Evolutionary conservation across 2,113 vertebrate genomes (phyloP), one percentile per base, ranked within the genome.

Genomic region (Asarcornis scutulata): DNA sequence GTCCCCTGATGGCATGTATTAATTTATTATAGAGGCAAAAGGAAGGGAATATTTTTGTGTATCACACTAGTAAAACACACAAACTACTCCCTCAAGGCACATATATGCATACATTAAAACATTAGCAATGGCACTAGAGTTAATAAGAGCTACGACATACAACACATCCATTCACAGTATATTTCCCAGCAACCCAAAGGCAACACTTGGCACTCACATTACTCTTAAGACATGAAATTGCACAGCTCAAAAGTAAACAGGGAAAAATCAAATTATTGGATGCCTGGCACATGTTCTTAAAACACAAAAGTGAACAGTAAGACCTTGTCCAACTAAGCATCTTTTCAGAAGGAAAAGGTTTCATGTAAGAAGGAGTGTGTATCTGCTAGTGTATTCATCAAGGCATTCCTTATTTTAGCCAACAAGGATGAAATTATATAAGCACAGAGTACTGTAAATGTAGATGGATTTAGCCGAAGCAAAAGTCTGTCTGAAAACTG

Each of bases 11-110:
- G 97, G 88, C 85, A 91, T 95, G 95, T 97, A 97, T 98, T 98
- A 98, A 98, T 98, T 97, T 95, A 98, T 97, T 97, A 97, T 86
- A 55, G 72, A 98, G 42, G 90, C 73, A 96, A 97, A 96, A 94
- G 94, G 96, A 97, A 97, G 73, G 77, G 91, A 96, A 94, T 88
- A 88, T 95, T 97, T 96, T 96, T 96, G 96, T 96, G 88, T 97
- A 96, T 95, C 88, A 91, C 2, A 2, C 96, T 95, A 95, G 94
- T 97, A 98, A 98, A 97, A 95, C 95, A 97, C 92, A 97, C 85
- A 95, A 97, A 97, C 93, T 96, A 81, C 91, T 97, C 97, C 96
- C 97, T 88, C 52, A 94, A 93, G 96, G 86, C 92, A 96, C 86
- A 94, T 95, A 92, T 31, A 95, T 0, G 29, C 97, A 97, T 96